Base-by-base conservation (phyloP, 2,888 invertebrate species). In the Drosophila rellima region DNA sequence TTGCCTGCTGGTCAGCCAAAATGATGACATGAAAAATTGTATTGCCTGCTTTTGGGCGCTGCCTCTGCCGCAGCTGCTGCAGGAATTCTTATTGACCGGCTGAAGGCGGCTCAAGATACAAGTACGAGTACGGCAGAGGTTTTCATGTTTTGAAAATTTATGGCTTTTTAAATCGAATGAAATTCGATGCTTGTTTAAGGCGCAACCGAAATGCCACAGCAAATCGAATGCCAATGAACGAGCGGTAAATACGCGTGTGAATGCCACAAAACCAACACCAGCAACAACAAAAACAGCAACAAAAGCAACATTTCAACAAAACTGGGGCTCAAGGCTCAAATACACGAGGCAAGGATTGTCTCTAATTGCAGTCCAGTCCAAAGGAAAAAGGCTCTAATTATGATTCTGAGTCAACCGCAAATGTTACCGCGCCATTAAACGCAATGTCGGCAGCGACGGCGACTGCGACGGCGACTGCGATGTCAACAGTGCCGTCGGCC, bases 11-110 rank as follows among this genome's bases (percentile, higher is more conserved):
- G 78, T 56, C 70, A 77, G 64, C 56, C 64, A 70, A 85, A 85
- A 84, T 84, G 75, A 88, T 84, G 84, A 74, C 81, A 87, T 88
- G 86, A 86, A 80, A 86, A 86, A 80, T 79, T 85, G 79, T 85
- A 75, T 69, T 80, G 73, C 76, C 73, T 69, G 71, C 77, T 71
- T 69, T 76, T 68, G 71, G 79, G 79, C 74, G 79, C 77, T 80
- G 61, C 45, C 60, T 50, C 44, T 57, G 62, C 13, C 60, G 64
- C 35, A 63, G 69, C 48, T 48, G 62, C 62, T 67, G 70, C 75
- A n/a, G n/a, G n/a, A 65, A 63, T 78, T 73, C 60, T 47, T 55
- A 70, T 65, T 70, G 68, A 64, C 50, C 48, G 70, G 51, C 66
- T 8, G 44, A 40, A 48, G 60, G 62, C 70, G 35, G 20, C 59